Evolutionary conservation across 2,888 invertebrate genomes (phyloP).

Genomic region (Glyphotaelius pellucidus): DNA sequence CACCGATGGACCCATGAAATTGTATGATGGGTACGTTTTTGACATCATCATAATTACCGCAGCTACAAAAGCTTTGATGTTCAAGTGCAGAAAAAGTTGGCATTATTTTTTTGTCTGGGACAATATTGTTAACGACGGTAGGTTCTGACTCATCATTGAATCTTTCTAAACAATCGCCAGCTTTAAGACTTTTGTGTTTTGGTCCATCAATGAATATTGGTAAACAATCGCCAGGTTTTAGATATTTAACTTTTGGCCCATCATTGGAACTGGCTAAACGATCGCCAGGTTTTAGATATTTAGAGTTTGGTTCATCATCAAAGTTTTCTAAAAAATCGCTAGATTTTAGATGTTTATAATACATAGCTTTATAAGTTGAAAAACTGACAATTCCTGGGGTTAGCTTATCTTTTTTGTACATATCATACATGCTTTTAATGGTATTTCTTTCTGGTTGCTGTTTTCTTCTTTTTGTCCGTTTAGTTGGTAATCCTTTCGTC

Average conservation of each 20-base stretch:
- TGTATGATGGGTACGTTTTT: neutral
- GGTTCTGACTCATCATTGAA: neutral
- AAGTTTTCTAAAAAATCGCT: neutral
- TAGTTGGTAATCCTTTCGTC: neutral
- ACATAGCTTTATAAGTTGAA: slow-evolving; percentile 25
- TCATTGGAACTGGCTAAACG: neutral
- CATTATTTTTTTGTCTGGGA: neutral
- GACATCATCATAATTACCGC: neutral
- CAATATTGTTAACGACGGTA: neutral
- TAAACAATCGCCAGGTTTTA: no score
- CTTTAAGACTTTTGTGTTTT: neutral
- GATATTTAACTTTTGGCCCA: neutral
- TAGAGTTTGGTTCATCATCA: neutral
- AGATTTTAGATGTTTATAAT: slow-evolving; percentile 23
- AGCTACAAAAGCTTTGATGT: neutral
- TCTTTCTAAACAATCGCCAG: no score
- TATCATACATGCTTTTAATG: neutral
- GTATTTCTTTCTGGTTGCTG: neutral
- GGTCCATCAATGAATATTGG: neutral
- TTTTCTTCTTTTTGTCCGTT: neutral
- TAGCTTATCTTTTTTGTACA: neutral
- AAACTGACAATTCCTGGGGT: neutral
- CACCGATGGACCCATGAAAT: neutral
- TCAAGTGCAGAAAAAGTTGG: neutral
- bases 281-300: no score